Base-by-base conservation (phyloP, 2,113 vertebrate genomes). In the Chloropsis hardwickii region DNA sequence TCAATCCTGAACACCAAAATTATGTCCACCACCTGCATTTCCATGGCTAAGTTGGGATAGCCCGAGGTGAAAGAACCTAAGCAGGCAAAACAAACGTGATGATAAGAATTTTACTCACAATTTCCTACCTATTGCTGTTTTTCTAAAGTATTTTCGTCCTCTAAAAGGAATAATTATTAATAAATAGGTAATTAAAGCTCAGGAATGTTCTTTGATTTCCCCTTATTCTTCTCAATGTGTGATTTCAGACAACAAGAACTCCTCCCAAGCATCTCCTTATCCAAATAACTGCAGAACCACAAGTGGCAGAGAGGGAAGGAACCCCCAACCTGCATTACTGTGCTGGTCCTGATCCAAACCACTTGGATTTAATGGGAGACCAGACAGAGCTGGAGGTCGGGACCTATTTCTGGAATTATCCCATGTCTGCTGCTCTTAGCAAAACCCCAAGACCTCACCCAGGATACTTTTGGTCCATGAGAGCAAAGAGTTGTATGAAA, bases 381-480 rank as follows among this genome's bases (percentile, higher is more conserved):
- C 1, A 4, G 80, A 24, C 29, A 60, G 64, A 88, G 45, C 54
- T 57, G 84, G 56, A 88, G 72, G 76, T 91, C 62, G 6, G 14
- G 58, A 22, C n/a, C 31, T 66, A 19, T 65, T 73, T 88, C 37
- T 83, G 72, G 25, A 45, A 83, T 83, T 70, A 77, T 39, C 29
- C 51, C 14, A 0, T 3, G 11, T 37, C 80, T 88, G 76, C 20
- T 78, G 54, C 44, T 91, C 50, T 83, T 42, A 90, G 54, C n/a
- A 64, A 90, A 96, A 89, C 81, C 94, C 67, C 88, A 53, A 39
- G 74, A 19, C 53, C 56, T 95, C 90, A 64, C 67, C 62, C 86
- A 72, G 72, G 90, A 60, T 15, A 6, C 14, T 54, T 56, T 79
- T 35, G 60, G 14, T 23, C 66, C 50, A 16, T 0, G 2, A 25